Percentiles rank a stretch among this genome's conserved stretches.
phyloP scores from a whole-genome alignment of 1,140 invertebrate genomes.

The Tetragnatha versicolor region DNA sequence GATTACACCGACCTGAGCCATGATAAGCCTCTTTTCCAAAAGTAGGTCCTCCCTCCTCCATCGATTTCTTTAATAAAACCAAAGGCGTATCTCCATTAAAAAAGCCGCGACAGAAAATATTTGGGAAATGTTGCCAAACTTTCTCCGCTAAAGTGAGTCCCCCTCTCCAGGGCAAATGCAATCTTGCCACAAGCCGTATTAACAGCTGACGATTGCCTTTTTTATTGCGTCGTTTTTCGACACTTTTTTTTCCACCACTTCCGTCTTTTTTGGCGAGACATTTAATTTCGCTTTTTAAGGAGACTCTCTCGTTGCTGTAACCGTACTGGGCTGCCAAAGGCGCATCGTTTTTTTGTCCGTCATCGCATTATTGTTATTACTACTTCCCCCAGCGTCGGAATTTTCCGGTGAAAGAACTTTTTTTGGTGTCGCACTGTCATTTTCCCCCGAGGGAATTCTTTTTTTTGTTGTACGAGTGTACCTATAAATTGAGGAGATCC shows the following conservation, averaged over 20 bases:
- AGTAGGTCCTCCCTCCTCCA: too few relatives aligned
- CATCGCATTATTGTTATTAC: conserved; percentile 44
- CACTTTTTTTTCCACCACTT: conserved; percentile 41
- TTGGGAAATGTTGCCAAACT: conserved; percentile 40
- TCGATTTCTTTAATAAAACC: too few relatives aligned
- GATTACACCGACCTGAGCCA: too few relatives aligned
- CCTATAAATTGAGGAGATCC: too few relatives aligned
- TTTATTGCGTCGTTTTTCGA: background rate
- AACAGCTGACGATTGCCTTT: conserved; percentile 19
- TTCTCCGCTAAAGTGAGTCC: conserved; percentile 15
- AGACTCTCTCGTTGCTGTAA: too few relatives aligned
- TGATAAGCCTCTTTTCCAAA: too few relatives aligned
- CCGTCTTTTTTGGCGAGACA: conserved; percentile 43
- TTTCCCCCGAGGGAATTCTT: too few relatives aligned
- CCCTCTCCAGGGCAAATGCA: conserved; percentile 29
- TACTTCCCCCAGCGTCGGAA: background rate
- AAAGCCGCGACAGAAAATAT: conserved; percentile 36
- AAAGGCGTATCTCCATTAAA: background rate
- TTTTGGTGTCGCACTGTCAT: conserved; percentile 23
- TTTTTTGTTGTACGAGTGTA: too few relatives aligned
- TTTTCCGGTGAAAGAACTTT: conserved; percentile 23
- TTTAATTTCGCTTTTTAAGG: conserved; percentile 51
- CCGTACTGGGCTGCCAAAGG: conserved; percentile 15
- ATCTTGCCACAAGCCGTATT: conserved; percentile 29
- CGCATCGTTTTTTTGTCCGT: conserved; percentile 35